A percentile compares a stretch with the other conserved stretches of the same genome.
Conservation (phyloP, 2,888 invertebrate species). For the Pemphredon lugubris region DNA sequence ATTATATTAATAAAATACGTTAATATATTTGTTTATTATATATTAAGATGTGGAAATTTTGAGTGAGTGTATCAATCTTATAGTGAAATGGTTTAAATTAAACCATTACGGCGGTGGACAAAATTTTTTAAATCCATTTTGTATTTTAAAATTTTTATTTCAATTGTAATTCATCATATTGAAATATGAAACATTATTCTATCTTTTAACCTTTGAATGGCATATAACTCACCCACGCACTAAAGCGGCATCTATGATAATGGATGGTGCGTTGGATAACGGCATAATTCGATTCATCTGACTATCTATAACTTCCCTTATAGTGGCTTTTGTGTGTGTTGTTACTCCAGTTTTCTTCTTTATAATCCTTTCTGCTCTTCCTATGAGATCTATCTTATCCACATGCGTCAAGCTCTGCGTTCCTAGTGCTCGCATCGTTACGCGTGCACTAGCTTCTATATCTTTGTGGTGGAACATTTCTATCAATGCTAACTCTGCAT, state of each 20-base stretch:
- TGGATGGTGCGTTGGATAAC: background rate
- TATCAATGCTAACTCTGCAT: constrained; percentile 73
- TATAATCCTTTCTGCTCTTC: constrained; percentile 67
- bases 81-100: too few species aligned
- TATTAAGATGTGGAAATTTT: too few species aligned
- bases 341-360: constrained; percentile 64
- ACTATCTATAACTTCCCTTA: constrained; percentile 8
- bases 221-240: constrained; percentile 57
- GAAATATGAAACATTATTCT: too few species aligned
- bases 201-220: too few species aligned
- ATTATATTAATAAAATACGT: too few species aligned
- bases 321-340: background rate
- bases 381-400: constrained; percentile 64
- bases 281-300: background rate
- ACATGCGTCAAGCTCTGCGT: constrained; percentile 60
- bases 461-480: constrained; percentile 72
- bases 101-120: too few species aligned
- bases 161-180: too few species aligned
- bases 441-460: constrained; percentile 62
- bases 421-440: constrained; percentile 66
- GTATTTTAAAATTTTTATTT: too few species aligned
- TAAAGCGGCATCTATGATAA: constrained; percentile 47
- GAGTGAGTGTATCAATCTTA: too few species aligned
- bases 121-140: too few species aligned
- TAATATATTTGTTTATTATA: too few species aligned